Conservation (phyloP, 1,140 invertebrate species). For the Euwallacea similis region DNA sequence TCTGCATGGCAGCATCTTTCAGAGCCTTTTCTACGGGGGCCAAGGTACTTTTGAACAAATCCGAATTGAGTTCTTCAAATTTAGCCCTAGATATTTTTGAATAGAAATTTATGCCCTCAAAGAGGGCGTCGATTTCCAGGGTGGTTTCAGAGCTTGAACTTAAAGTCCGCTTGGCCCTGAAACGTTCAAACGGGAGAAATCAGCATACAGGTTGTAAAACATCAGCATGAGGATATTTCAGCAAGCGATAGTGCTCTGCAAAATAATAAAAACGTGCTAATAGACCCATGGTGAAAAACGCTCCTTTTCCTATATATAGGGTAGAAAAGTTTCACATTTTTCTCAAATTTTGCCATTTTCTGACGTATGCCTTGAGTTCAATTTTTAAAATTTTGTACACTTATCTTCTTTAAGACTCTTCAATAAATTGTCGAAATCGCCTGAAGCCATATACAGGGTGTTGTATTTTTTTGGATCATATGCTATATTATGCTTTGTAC, state of each 20-base stretch:
- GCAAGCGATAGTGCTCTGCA: neutral
- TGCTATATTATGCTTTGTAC: no score
- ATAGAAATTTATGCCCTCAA: slow-evolving; percentile 69
- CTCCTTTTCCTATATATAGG: no score
- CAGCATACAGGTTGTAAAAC: no score
- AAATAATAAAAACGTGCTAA: neutral
- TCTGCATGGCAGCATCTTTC: slow-evolving; percentile 74
- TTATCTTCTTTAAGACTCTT: no score
- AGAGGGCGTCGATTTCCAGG: slow-evolving; percentile 75
- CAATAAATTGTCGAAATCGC: no score
- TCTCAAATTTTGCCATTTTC: no score
- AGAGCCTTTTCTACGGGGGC: slow-evolving; percentile 70
- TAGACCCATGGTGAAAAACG: no score
- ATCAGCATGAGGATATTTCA: no score
- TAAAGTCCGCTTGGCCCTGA: slow-evolving; percentile 73
- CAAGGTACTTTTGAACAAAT: slow-evolving; percentile 64
- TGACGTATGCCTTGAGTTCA: neutral
- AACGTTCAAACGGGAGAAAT: neutral
- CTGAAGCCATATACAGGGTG: no score
- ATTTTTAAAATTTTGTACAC: no score
- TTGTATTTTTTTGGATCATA: no score
- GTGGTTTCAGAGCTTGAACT: slow-evolving; percentile 75
- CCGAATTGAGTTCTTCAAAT: slow-evolving; percentile 66
- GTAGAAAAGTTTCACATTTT: no score
- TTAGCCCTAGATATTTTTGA: slow-evolving; percentile 63